Evolutionary conservation across 2,888 invertebrate genomes (phyloP), one percentile per base, ranked within the genome.

Genomic region (Pomacea canaliculata): DNA sequence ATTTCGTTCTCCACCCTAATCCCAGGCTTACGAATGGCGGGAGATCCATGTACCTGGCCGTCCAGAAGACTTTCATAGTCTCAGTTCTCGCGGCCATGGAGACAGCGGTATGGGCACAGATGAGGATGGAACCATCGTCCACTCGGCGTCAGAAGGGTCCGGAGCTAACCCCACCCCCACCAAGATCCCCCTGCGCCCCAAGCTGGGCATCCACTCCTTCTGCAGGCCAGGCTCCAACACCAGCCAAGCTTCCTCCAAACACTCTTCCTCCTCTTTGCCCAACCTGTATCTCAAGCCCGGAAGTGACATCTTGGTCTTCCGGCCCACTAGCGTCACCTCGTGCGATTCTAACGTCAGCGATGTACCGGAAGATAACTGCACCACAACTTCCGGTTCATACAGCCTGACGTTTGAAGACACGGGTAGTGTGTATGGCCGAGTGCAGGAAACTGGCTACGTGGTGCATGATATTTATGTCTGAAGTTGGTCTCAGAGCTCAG

Each of bases 31-130:
- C 73, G 78, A 80, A 46, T 80, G 80, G 80, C 74, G 78, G 13
- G 78, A 80, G 63, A 78, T 80, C 46, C 80, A 78, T 56, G 76
- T 80, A 16, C 78, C 78, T 7, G 76, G 79, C 3, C 73, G 78
- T 4, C 76, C 76, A 1, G 75, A 73, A 59, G 80, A 80, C 70
- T 80, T 80, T 68, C 69, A 77, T 65, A 78, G 76, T 60, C 78
- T 80, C n/a, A 80, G 80, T 68, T 80, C 80, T 3, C 70, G 75
- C n/a, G 27, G 62, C 68, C 74, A 71, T 72, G 66, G 72, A 9
- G 80, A 80, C 78, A 80, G 80, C 73, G 80, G 80, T 12, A 27
- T 80, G 19, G 80, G 78, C 37, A 77, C 76, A 1, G 80, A 76
- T 18, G 80, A 80, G 49, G 79, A 78, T 51, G 75, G 74, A 51